Base-by-base conservation (phyloP, 2,797 vertebrate genomes). In the Thalassophryne amazonica region DNA sequence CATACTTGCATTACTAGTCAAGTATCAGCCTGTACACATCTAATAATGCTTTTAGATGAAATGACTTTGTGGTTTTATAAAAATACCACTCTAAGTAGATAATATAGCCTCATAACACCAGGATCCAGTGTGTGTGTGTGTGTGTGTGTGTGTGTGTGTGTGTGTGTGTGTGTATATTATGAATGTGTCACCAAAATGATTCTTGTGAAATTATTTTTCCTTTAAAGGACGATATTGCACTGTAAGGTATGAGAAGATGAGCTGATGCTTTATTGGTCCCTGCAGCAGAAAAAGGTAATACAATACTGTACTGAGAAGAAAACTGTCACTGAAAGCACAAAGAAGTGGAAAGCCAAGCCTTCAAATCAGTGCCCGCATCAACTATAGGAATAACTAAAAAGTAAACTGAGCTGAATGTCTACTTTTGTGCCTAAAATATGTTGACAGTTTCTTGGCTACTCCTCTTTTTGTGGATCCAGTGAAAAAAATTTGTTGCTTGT, bases 31-130 rank as follows among this genome's bases (percentile, higher is more conserved):
- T 60, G 50, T 35, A 63, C 42, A 37, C 54, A 12, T 43, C 54
- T 75, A 70, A 86, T 73, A 81, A 60, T 21, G 47, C 57, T 83
- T 83, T 84, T 81, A 83, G 66, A 85, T 84, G 64, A 72, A 76
- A 69, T 45, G 62, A 46, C 45, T 62, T 40, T 21, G 37, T 52
- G 51, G 64, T 58, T 14, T 29, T 33, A 51, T 55, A 66, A 65
- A 60, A 65, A 67, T 41, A 59, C 39, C 19, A 39, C 36, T 24
- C 22, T 46, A 31, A 64, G 60, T 45, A 45, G 42, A 58, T 56
- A 17, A 62, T 53, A 43, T n/a, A 10, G 37, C 33, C 39, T 48
- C 45, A 28, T 61, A 60, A 55, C 47, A 42, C 27, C 18, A 39
- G 20, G 30, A 29, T 23, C 25, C 14, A 17, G 37, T 23, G 5